Percentiles rank a stretch among this genome's conserved stretches.
phyloP scores from a whole-genome alignment of 2,113 vertebrate species.

The Mugil cephalus region DNA sequence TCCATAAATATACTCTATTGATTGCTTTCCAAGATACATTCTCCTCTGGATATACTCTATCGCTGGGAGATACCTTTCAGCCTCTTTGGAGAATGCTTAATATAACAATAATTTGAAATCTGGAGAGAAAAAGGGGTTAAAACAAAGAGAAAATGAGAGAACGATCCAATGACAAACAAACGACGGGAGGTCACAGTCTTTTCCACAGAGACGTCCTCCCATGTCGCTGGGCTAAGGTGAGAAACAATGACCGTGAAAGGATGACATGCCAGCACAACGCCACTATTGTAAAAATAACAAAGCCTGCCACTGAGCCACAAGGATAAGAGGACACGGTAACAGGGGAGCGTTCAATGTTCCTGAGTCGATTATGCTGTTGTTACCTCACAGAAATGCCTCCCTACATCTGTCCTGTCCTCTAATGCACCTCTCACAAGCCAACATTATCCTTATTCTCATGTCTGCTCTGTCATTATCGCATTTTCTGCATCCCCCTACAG shows the following conservation, averaged over 20 bases:
- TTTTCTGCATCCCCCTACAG: constrained; percentile 34
- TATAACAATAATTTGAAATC: neutral
- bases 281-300: constrained; percentile 76
- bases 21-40: neutral
- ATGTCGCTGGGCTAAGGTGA: constrained; percentile 65
- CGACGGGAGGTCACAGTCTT: constrained; percentile 37
- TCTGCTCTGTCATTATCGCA: constrained; percentile 22
- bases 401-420: constrained; percentile 64
- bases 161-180: constrained; percentile 42
- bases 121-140: neutral
- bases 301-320: constrained; percentile 71
- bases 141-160: constrained; percentile 3
- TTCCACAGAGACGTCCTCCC: constrained; percentile 63
- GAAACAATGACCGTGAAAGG: constrained; percentile 80
- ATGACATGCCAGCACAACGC: constrained; percentile 76
- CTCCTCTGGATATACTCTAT: too few relatives aligned
- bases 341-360: constrained; percentile 68
- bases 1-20: too few relatives aligned
- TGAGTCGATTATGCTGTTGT: constrained; percentile 78
- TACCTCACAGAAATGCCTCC: constrained; percentile 62
- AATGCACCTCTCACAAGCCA: constrained; percentile 55
- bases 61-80: neutral
- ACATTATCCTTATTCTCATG: constrained; percentile 12
- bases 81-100: neutral
- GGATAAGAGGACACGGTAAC: constrained; percentile 78